Base-by-base conservation (phyloP, 2,888 invertebrate genomes). In the Melanostoma mellinum region DNA sequence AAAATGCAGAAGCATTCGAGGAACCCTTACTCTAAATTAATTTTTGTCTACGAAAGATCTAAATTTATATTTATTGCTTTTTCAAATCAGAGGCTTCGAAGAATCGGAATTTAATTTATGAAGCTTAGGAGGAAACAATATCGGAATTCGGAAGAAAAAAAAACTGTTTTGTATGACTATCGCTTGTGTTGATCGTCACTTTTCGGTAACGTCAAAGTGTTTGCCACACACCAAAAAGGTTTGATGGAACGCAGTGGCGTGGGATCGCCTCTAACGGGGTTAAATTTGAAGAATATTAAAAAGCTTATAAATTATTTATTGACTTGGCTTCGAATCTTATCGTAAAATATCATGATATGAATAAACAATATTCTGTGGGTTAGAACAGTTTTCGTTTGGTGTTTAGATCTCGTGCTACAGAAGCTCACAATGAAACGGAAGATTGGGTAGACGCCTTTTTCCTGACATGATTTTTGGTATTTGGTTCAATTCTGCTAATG, bases 1-100 rank as follows among this genome's bases (percentile, higher is more conserved):
- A 61, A 81, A 76, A 55, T 72, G 71, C 68, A 84, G 84, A 84
- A 84, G 84, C 84, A 75, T 78, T 44, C 52, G 52, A 63, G 40
- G 46, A 52, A 63, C 36, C 63, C 58, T 78, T 74, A 60, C 58
- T 78, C 55, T 84, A 79, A 84, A 84, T 84, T 79, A 84, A 84
- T 84, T 71, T 75, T 60, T 32, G 55, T 46, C 67, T 46, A 30
- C 46, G 53, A 60, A 61, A 44, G 79, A 74, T 75, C 67, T 79
- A 74, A 69, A 78, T 74, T 74, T 50, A 32, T 71, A 79, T 84
- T 82, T 82, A 74, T 73, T 56, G 50, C 35, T 40, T 32, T 36
- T 36, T 68, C 74, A 10, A 71, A 2, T 73, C 30, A 46, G 55
- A 48, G 40, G 68, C 20, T 81, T 82, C 69, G 63, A 68, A 63